These are phyloP conservation scores for Mythimna pallens DNA, from an alignment of 2,888 invertebrate species.

Conservation along the genomic window DNA sequence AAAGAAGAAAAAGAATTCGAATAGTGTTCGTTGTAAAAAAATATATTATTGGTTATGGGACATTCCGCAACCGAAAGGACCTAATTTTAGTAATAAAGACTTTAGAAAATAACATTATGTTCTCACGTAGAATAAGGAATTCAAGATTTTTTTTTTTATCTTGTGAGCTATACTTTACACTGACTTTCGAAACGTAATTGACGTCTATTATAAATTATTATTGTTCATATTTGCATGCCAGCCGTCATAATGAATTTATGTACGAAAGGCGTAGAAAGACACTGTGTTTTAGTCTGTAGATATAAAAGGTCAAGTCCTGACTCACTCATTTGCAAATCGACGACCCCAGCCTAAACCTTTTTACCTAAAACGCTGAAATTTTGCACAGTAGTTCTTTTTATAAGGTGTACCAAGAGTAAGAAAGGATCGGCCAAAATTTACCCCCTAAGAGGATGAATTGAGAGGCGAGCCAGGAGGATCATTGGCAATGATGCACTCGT, in stretches of 20 bases:
- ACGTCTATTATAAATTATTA: background rate
- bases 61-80: constrained; percentile 40
- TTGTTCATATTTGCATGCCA: background rate
- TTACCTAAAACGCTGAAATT: too few relatives aligned
- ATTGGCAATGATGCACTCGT: too few relatives aligned
- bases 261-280: constrained; percentile 1
- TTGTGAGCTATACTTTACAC: background rate
- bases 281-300: background rate
- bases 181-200: background rate
- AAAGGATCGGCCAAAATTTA: too few relatives aligned
- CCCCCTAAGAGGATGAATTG: too few relatives aligned
- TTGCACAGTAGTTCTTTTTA: too few relatives aligned
- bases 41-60: constrained; percentile 24
- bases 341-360: too few relatives aligned
- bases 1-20: constrained; percentile 69
- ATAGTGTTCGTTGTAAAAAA: constrained; percentile 48
- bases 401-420: too few relatives aligned
- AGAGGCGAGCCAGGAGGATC: too few relatives aligned
- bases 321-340: too few relatives aligned
- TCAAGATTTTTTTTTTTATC: background rate
- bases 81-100: constrained; percentile 30
- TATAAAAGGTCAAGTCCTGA: too few relatives aligned
- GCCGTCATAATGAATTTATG: background rate
- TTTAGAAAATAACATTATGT: constrained; percentile 27
- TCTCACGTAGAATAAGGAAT: constrained; percentile 14